Evolutionary conservation across 2,888 invertebrate genomes (phyloP).

Genomic region (Cephus spinipes): DNA sequence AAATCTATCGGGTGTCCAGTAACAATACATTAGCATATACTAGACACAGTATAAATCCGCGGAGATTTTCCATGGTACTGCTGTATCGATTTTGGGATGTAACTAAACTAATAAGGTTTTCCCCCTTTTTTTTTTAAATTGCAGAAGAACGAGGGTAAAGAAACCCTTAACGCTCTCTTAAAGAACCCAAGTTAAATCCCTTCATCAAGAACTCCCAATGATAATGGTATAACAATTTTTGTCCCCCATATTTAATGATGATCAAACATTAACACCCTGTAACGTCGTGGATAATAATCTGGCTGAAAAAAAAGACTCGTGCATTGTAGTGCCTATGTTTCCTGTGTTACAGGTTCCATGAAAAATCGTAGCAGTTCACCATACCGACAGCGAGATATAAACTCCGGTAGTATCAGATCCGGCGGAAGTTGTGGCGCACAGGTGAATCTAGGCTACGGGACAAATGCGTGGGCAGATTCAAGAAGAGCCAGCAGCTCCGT

Average conservation of each 20-base stretch:
- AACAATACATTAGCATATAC: background rate
- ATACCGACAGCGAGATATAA: constrained; percentile 70
- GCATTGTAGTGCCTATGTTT: background rate
- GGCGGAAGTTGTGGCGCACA: constrained; percentile 66
- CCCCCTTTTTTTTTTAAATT: background rate
- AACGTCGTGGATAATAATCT: background rate
- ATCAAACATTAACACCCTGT: background rate
- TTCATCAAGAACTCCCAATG: background rate
- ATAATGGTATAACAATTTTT: background rate
- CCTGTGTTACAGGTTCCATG: constrained; percentile 39
- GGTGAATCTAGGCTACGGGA: constrained; percentile 68
- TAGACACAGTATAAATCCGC: background rate
- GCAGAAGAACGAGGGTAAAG: background rate
- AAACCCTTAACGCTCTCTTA: background rate
- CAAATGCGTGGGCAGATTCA: constrained; percentile 71
- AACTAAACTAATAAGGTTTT: background rate
- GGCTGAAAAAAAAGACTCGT: background rate
- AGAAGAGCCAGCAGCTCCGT: constrained; percentile 80
- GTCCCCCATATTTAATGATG: background rate
- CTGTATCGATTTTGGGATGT: background rate
- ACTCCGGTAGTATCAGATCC: constrained; percentile 65
- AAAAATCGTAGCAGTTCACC: constrained; percentile 72
- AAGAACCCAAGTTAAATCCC: background rate
- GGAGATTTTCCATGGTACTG: background rate
- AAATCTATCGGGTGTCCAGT: constrained; percentile 4